Evolutionary conservation across 2,113 vertebrate species (phyloP).

Genomic region (Dendrocopos noguchii): DNA sequence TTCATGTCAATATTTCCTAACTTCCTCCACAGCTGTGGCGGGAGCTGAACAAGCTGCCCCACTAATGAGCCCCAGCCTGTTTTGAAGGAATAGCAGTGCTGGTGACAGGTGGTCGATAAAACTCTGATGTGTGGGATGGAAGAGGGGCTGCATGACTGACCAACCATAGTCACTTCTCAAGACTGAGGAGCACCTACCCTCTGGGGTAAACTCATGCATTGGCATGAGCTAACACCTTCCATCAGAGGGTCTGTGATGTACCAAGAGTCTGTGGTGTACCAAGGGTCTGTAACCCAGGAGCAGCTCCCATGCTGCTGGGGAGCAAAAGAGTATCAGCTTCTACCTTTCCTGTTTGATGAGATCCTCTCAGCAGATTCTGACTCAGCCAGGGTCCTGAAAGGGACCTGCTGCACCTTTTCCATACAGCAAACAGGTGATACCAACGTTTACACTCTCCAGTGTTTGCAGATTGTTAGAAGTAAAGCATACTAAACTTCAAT

Average conservation of each 20-base stretch:
- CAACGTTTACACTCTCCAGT: neutral
- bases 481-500: neutral
- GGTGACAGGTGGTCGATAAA: neutral
- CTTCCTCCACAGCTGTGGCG: neutral
- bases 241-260: accelerated
- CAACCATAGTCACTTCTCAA: neutral
- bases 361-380: neutral
- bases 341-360: neutral
- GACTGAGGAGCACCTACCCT: accelerated
- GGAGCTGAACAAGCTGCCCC: neutral
- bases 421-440: accelerated
- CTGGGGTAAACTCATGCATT: neutral
- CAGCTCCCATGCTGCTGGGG: neutral
- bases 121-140: accelerated
- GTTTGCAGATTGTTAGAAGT: neutral
- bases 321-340: neutral
- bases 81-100: neutral
- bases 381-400: neutral
- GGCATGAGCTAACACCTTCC: neutral
- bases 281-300: neutral
- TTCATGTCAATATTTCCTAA: neutral
- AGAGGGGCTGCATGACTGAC: neutral
- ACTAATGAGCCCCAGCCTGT: neutral
- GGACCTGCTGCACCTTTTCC: accelerated
- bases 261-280: neutral